These are phyloP conservation scores for Criorhina ranunculi DNA, from an alignment of 2,888 invertebrate species.

Conservation along the genomic window DNA sequence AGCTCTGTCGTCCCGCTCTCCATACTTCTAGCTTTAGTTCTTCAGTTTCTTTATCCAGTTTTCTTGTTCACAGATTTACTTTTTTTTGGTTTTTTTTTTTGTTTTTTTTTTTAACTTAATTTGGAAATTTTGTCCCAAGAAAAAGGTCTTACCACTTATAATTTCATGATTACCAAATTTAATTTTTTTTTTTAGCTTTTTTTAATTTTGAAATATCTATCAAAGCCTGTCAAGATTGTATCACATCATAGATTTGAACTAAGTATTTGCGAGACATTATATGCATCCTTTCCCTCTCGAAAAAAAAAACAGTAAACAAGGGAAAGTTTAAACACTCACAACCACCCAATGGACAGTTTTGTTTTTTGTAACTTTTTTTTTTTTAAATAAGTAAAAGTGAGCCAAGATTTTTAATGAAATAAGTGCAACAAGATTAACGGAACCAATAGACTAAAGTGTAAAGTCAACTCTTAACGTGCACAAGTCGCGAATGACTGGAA, in stretches of 20 bases:
- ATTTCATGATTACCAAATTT: constrained; percentile 51
- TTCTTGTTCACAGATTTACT: constrained; percentile 1
- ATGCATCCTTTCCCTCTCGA: neutral
- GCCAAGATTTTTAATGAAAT: neutral
- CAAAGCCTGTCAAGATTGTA: constrained; percentile 28
- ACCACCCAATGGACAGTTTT: constrained; percentile 10
- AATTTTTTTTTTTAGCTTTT: neutral
- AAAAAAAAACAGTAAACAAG: constrained; percentile 22
- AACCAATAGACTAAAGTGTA: constrained; percentile 13
- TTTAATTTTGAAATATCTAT: constrained; percentile 37
- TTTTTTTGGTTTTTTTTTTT: constrained; percentile 6
- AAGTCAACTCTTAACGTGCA: constrained; percentile 54
- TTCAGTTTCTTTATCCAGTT: constrained; percentile 14
- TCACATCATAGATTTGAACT: constrained; percentile 6
- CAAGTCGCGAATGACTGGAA: constrained; percentile 68
- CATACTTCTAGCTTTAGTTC: neutral
- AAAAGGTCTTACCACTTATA: constrained; percentile 16
- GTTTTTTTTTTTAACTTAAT: constrained; percentile 11
- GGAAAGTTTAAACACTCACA: constrained; percentile 48
- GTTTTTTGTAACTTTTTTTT: neutral
- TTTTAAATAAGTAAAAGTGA: constrained; percentile 25
- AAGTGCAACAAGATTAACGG: constrained; percentile 17
- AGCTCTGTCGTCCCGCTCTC: constrained; percentile 31
- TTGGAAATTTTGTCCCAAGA: constrained; percentile 47
- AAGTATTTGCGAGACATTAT: constrained; percentile 39